A percentile compares a stretch with the other conserved stretches of the same genome.
These are phyloP conservation scores for Syngnathus typhle DNA, from an alignment of 2,113 vertebrate genomes.

Conservation along the genomic window DNA sequence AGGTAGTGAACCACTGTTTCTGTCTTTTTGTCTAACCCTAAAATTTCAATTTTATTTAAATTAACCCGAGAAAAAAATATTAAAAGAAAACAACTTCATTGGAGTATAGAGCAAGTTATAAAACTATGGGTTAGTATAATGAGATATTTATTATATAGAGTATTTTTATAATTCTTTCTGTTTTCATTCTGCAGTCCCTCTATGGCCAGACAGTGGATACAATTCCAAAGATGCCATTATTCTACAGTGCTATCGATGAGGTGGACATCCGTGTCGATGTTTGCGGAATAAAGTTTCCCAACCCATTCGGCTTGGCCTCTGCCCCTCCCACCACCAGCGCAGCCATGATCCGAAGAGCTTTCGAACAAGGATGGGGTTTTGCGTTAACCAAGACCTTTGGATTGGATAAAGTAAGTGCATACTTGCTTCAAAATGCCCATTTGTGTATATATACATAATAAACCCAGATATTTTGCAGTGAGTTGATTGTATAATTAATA, in stretches of 20 bases:
- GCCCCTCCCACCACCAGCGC: conserved; percentile 85
- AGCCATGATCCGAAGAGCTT: conserved; percentile 89
- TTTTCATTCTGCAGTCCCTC: conserved; percentile 64
- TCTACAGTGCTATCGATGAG: conserved; percentile 80
- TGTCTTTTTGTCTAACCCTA: neutral
- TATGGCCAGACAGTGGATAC: conserved; percentile 65
- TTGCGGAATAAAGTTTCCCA: conserved; percentile 81
- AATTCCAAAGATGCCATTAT: conserved; percentile 77
- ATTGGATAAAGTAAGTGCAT: conserved; percentile 79
- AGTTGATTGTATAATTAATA: neutral
- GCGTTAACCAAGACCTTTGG: conserved; percentile 91
- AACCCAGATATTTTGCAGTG: neutral
- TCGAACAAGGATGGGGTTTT: conserved; percentile 88
- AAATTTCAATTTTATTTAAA: too few species aligned
- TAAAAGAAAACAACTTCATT: neutral
- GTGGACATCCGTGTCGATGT: conserved; percentile 86
- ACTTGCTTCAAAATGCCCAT: neutral
- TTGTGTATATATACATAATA: neutral
- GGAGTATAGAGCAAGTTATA: neutral
- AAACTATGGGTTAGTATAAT: neutral
- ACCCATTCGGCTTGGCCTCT: conserved; percentile 90
- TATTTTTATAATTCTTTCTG: neutral
- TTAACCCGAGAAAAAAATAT: too few species aligned
- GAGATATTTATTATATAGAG: neutral
- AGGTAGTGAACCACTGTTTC: conserved; percentile 61